These are phyloP conservation scores for Polymixis flavicincta DNA, from an alignment of 2,888 invertebrate genomes.

Conservation along the genomic window DNA sequence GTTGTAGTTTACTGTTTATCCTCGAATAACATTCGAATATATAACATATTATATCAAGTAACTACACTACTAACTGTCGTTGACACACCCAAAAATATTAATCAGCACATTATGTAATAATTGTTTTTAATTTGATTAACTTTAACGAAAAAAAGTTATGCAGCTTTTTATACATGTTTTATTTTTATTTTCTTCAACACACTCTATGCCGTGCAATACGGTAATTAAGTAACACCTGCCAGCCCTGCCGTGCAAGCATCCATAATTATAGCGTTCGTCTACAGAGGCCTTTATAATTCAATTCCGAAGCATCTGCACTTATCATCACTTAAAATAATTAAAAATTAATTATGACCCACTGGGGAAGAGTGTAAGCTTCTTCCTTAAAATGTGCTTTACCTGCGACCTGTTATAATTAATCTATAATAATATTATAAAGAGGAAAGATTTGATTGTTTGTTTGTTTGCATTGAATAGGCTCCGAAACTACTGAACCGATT, in stretches of 20 bases:
- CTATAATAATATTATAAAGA: too few relatives aligned
- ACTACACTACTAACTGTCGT: neutral
- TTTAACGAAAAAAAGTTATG: conserved; percentile 2
- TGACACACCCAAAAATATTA: neutral
- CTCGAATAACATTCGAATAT: neutral
- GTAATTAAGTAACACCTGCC: conserved; percentile 34
- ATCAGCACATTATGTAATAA: neutral
- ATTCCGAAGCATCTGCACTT: conserved; percentile 77
- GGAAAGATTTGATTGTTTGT: too few relatives aligned
- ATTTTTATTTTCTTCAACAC: conserved; percentile 7
- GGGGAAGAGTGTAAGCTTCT: conserved; percentile 55
- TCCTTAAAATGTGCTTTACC: conserved; percentile 43
- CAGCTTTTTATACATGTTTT: neutral
- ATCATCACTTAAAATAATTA: conserved; percentile 80
- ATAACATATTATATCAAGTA: neutral
- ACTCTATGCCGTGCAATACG: conserved; percentile 23
- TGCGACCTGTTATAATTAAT: conserved; percentile 26
- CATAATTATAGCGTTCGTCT: conserved; percentile 74
- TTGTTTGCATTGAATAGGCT: too few relatives aligned
- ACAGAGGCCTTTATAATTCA: conserved; percentile 74
- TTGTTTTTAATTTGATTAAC: too few relatives aligned
- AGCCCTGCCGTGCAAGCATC: conserved; percentile 56
- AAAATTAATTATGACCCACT: conserved; percentile 74
- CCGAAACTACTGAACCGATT: too few relatives aligned
- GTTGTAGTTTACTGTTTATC: too few relatives aligned